Percentiles rank a stretch among this genome's conserved stretches.
Conservation (phyloP, 2,797 vertebrate species). For the Limnodromus scolopaceus region DNA sequence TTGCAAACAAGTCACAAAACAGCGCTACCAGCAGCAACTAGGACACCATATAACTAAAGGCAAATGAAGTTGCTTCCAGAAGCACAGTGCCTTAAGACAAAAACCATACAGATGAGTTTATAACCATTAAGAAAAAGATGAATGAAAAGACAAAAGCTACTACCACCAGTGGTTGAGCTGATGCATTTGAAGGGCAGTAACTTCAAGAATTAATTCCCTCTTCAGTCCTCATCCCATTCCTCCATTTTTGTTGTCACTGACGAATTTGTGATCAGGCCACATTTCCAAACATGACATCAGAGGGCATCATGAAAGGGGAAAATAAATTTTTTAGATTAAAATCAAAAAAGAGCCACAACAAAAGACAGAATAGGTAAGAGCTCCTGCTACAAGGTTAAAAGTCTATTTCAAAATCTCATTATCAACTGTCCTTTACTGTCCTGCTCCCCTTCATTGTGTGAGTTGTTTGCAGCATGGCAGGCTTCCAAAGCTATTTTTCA, state of each 20-base stretch:
- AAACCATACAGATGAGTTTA: not conserved
- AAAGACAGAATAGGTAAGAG: not conserved
- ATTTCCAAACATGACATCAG: not conserved
- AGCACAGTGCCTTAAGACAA: not conserved
- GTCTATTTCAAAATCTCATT: not conserved
- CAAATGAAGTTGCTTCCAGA: not conserved
- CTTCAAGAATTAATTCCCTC: not conserved
- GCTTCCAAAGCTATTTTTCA: constrained; percentile 66
- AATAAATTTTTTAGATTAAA: not conserved
- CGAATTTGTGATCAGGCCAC: not conserved
- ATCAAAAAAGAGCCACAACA: not conserved
- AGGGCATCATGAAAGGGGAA: not conserved
- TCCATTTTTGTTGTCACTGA: not conserved
- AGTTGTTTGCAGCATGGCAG: constrained; percentile 26
- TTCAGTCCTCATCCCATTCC: not conserved
- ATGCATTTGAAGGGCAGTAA: not conserved
- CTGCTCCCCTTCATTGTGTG: not conserved
- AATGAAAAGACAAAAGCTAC: not conserved
- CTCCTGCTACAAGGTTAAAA: not conserved
- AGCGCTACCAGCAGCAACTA: not conserved
- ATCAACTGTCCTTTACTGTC: constrained; percentile 14
- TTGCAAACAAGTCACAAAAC: not conserved
- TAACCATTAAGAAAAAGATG: not conserved
- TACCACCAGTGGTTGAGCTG: not conserved
- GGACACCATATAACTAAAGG: not conserved